phyloP scores from a whole-genome alignment of 2,113 vertebrate genomes.

The Menura novaehollandiae region DNA sequence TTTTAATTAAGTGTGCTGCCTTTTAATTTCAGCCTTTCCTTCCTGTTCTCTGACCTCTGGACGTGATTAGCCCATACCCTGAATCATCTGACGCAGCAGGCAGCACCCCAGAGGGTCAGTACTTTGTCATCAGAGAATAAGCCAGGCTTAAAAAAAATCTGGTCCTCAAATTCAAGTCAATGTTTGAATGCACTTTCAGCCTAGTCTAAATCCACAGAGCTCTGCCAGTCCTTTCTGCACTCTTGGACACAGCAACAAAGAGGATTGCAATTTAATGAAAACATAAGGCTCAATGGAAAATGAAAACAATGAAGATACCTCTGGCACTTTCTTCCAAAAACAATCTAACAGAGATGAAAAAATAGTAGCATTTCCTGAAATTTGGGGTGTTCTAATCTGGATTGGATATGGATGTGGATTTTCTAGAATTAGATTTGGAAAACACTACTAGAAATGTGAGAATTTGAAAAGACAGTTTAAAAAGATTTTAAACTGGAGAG shows the following conservation, averaged over 20 bases:
- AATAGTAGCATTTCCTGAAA: neutral
- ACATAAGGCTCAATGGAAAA: neutral
- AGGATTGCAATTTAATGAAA: neutral
- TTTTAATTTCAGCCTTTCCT: constrained; percentile 32
- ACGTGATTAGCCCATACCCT: neutral
- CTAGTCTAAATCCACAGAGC: neutral
- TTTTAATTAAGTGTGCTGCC: neutral
- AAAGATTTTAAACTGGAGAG: neutral
- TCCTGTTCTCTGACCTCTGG: constrained; percentile 13
- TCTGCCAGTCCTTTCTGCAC: constrained; percentile 5
- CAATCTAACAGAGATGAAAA: neutral
- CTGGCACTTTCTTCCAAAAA: neutral
- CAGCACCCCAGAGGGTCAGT: neutral
- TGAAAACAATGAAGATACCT: neutral
- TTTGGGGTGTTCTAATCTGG: neutral
- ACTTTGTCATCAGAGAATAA: constrained; percentile 31
- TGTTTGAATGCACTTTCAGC: neutral
- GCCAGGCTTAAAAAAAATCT: neutral
- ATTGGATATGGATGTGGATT: neutral
- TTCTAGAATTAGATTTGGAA: neutral
- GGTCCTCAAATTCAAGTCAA: neutral
- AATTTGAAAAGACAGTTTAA: neutral
- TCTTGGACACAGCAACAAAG: neutral
- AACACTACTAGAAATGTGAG: neutral
- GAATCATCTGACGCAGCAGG: constrained; percentile 21